These are phyloP conservation scores for Ispidina lecontei DNA, from an alignment of 2,797 vertebrate genomes.

Conservation along the genomic window DNA sequence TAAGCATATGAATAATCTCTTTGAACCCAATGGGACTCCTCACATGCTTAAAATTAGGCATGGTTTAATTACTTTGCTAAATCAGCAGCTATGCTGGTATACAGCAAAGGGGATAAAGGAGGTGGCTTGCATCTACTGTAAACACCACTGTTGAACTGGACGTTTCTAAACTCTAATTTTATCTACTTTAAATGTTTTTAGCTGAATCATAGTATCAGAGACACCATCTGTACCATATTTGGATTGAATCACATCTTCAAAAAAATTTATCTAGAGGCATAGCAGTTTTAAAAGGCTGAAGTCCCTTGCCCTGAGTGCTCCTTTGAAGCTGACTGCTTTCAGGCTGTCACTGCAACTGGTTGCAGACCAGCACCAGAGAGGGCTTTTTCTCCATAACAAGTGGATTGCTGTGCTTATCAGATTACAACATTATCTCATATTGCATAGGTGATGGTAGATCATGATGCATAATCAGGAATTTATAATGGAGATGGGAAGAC, in stretches of 20 bases:
- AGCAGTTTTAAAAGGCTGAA: not conserved
- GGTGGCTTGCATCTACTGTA: not conserved
- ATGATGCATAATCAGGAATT: not conserved
- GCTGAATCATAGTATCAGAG: not conserved
- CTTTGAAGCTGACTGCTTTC: not conserved
- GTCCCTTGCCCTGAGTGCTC: not conserved
- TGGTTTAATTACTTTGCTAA: conserved; percentile 15
- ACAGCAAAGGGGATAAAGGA: not conserved
- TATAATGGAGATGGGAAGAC: not conserved
- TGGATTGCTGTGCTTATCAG: not conserved
- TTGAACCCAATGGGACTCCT: conserved; percentile 27
- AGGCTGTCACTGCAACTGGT: not conserved
- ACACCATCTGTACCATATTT: not conserved
- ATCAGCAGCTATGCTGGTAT: not conserved
- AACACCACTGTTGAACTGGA: not conserved
- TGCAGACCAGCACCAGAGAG: not conserved
- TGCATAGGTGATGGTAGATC: not conserved
- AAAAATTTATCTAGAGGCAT: not conserved
- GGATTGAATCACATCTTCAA: not conserved
- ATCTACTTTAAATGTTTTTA: not conserved
- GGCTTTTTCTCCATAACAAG: not conserved
- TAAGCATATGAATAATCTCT: conserved; percentile 22
- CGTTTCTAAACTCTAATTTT: not conserved
- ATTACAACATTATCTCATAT: not conserved
- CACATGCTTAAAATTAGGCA: conserved; percentile 41